phyloP scores from a whole-genome alignment of 2,888 invertebrate genomes.

The Yponomeuta evonymella region DNA sequence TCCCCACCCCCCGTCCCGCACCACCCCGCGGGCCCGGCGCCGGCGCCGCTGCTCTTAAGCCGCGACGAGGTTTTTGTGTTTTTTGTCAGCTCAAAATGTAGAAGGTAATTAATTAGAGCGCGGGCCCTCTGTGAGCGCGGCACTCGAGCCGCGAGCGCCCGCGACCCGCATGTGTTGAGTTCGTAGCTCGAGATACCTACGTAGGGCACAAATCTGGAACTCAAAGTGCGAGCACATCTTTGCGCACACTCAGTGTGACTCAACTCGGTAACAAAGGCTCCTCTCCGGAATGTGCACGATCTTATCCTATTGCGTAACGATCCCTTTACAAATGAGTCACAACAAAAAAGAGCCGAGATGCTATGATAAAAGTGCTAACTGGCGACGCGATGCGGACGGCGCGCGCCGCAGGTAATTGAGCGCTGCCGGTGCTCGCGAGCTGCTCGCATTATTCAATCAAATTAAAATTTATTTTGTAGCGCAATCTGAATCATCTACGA shows the following conservation, averaged over 20 bases:
- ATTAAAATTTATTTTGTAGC: conserved; percentile 28
- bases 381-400: conserved; percentile 10
- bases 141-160: conserved; percentile 32
- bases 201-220: background rate
- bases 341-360: conserved; percentile 29
- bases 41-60: conserved; percentile 68
- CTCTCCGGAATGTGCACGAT: conserved; percentile 21
- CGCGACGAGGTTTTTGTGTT: conserved; percentile 45
- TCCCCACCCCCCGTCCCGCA: conserved; percentile 18
- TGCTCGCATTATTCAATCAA: conserved; percentile 33
- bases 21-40: conserved; percentile 19
- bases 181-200: no score
- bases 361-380: conserved; percentile 30
- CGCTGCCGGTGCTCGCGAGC: conserved; percentile 17
- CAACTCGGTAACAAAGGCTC: background rate
- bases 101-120: conserved; percentile 68
- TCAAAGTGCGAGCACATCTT: background rate
- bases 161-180: background rate
- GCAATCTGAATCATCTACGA: background rate
- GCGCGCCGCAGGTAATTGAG: conserved; percentile 15
- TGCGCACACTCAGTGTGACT: background rate
- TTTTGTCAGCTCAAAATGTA: conserved; percentile 48
- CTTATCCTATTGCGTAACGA: conserved; percentile 37
- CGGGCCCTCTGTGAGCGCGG: conserved; percentile 38
- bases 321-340: conserved; percentile 38